Evolutionary conservation across 2,113 vertebrate species (phyloP).

Genomic region (Ornithorhynchus anatinus): DNA sequence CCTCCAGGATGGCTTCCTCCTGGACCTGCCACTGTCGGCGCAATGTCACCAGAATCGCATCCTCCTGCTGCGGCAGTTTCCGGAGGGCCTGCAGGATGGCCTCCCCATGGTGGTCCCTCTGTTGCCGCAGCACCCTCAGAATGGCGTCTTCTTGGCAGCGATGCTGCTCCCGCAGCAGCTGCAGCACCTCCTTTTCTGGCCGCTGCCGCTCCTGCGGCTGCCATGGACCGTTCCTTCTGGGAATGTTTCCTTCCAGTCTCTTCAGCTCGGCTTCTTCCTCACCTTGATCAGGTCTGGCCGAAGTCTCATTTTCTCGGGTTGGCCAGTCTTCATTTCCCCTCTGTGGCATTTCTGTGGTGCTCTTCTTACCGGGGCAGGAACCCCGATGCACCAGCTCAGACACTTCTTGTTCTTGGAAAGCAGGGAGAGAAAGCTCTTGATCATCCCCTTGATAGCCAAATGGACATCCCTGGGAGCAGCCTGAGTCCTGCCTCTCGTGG

Average conservation of each 20-base stretch:
- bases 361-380: neutral
- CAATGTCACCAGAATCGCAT: neutral
- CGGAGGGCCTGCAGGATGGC: neutral
- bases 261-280: neutral
- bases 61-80: neutral
- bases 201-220: fast-evolving
- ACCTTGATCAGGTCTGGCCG: neutral
- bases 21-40: neutral
- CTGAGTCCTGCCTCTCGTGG: neutral
- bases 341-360: neutral
- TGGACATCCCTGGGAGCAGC: neutral
- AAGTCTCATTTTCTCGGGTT: neutral
- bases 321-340: neutral
- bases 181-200: neutral
- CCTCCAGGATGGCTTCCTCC: neutral
- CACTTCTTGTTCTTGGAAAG: neutral
- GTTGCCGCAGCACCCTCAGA: neutral
- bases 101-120: neutral
- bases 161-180: neutral
- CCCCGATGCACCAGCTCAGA: neutral
- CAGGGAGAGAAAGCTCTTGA: neutral
- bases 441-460: neutral
- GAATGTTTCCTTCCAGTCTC: neutral
- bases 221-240: neutral
- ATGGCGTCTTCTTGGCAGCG: neutral